Evolutionary conservation across 2,888 invertebrate species (phyloP).

Genomic region (Harmothoe impar): DNA sequence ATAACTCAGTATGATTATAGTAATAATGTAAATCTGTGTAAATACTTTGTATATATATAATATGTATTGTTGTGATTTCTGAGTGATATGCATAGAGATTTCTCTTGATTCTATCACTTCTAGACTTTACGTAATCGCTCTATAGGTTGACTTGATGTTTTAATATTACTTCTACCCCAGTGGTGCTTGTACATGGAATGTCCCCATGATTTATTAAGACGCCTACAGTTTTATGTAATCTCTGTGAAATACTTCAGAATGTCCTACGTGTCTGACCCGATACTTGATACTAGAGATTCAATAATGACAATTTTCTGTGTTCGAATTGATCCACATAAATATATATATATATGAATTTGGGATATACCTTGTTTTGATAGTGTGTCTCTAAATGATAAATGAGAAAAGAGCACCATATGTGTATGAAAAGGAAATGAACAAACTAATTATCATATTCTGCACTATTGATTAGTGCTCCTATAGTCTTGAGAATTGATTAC

Average conservation of each 20-base stretch:
- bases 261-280: no score
- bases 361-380: not conserved
- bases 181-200: not conserved
- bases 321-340: not conserved
- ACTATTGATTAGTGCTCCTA: not conserved
- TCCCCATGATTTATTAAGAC: not conserved
- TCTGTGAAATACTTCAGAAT: not conserved
- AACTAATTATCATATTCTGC: not conserved
- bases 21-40: constrained; percentile 20
- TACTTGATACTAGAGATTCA: not conserved
- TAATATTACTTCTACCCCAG: not conserved
- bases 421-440: not conserved
- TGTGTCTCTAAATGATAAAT: not conserved
- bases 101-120: not conserved
- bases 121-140: not conserved
- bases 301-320: no score
- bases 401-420: not conserved
- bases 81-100: constrained; percentile 15
- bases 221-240: not conserved
- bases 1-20: not conserved
- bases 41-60: constrained; percentile 33
- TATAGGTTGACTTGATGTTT: not conserved
- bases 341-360: not conserved
- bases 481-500: not conserved
- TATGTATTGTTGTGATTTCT: constrained; percentile 47